Evolutionary conservation across 2,888 invertebrate genomes (phyloP), one percentile per base, ranked within the genome.

Genomic region (Spilosoma lubricipeda): DNA sequence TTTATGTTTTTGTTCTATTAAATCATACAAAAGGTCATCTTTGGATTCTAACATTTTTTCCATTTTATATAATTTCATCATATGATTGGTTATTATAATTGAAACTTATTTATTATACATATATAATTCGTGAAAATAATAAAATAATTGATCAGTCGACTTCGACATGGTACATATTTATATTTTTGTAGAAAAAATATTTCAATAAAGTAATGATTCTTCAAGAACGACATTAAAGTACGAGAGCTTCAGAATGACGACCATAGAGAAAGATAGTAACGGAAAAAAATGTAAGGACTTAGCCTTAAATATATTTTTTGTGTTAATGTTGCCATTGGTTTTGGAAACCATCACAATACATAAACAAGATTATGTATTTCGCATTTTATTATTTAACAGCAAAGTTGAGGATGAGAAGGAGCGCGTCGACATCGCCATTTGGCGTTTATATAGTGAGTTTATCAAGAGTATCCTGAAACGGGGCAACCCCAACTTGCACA

Each of bases 381-480:
- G 88, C 85, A 87, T 88, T 82, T 90, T 88, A 91, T 89, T 88
- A 87, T 90, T 90, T 89, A 88, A 87, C 88, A 89, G 86, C 87
- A 82, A 83, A 84, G 86, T 88, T 84, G 81, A 73, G 68, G 72
- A 81, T 70, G 86, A 90, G 88, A 85, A 86, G 88, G 83, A 82
- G 73, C 87, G 88, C 89, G 93, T 90, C 93, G 93, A 93, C 93
- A 93, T 89, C 89, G 84, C 86, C 90, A 93, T 90, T 92, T 91
- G 91, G 91, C 91, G 93, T 93, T 93, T 91, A 89, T 91, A 93
- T 93, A 92, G 92, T 92, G 93, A 90, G 90, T 93, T 92, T 90
- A 88, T 89, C 91, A 91, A 92, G 93, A 93, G 94, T 92, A 90
- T 91, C 91, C 92, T 92, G 93, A 93, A 93, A 93, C 91, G 89